Evolutionary conservation across 2,113 vertebrate species (phyloP).

Genomic region (Macroglossus sobrinus): DNA sequence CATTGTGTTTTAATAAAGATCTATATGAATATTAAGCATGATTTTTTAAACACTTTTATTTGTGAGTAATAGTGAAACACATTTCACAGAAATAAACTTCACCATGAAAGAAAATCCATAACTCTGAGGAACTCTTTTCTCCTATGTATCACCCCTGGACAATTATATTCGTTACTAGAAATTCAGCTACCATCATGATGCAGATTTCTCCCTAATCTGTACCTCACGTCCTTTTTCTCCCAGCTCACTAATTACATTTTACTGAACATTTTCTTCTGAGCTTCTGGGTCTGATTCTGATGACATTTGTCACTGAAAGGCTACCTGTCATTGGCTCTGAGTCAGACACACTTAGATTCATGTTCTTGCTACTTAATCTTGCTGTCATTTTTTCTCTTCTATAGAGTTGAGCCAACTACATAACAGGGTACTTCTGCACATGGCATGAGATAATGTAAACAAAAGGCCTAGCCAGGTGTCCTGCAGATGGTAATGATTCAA

Average conservation of each 20-base stretch:
- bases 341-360: neutral
- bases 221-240: neutral
- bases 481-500: neutral
- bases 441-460: neutral
- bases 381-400: neutral
- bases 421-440: neutral
- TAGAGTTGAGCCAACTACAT: neutral
- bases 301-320: neutral
- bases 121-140: neutral
- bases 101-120: neutral
- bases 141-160: neutral
- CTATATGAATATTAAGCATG: neutral
- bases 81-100: neutral
- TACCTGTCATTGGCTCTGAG: neutral
- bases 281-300: neutral
- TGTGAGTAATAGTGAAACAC: neutral
- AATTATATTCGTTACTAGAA: neutral
- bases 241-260: accelerated
- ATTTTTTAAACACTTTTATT: neutral
- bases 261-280: neutral
- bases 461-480: neutral
- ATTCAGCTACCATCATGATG: neutral
- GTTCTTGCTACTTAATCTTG: neutral
- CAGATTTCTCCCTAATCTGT: neutral
- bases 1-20: neutral